phyloP scores from a whole-genome alignment of 2,888 invertebrate species.

The Hipparchia semele region DNA sequence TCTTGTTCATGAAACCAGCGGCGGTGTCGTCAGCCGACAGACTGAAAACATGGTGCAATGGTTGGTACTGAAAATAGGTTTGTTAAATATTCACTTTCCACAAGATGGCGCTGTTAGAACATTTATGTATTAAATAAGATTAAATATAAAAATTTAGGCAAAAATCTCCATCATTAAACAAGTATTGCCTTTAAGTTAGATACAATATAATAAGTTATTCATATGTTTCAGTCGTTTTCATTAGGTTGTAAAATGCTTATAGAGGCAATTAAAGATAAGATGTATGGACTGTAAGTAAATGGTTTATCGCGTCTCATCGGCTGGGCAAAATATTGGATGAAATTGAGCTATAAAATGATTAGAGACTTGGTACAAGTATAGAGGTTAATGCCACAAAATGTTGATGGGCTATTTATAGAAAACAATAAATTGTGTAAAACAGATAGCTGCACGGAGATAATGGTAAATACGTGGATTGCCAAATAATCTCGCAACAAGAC shows the following conservation, averaged over 20 bases:
- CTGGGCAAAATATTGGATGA: conserved; percentile 7
- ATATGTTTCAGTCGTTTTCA: too few species aligned
- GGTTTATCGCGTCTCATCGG: conserved; percentile 1
- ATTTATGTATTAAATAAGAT: neutral
- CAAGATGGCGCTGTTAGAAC: conserved; percentile 9
- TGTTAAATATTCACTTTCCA: neutral
- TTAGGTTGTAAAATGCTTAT: neutral
- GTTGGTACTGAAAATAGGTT: conserved; percentile 4
- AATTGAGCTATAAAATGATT: conserved; percentile 17
- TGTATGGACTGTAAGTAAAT: conserved; percentile 6
- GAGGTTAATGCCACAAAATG: neutral
- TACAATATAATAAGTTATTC: too few species aligned
- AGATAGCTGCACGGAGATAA: neutral
- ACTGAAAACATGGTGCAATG: conserved; percentile 3
- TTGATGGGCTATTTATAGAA: neutral
- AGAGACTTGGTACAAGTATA: neutral
- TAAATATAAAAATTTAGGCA: too few species aligned
- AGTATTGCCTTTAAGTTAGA: too few species aligned
- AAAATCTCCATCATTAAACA: too few species aligned
- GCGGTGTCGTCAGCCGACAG: neutral
- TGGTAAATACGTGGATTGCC: conserved; percentile 4
- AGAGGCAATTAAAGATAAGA: neutral
- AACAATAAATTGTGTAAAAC: neutral
- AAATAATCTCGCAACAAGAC: neutral
- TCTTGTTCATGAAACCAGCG: neutral